Conservation (phyloP, 2,797 vertebrate genomes). For the Loriculus beryllinus region DNA sequence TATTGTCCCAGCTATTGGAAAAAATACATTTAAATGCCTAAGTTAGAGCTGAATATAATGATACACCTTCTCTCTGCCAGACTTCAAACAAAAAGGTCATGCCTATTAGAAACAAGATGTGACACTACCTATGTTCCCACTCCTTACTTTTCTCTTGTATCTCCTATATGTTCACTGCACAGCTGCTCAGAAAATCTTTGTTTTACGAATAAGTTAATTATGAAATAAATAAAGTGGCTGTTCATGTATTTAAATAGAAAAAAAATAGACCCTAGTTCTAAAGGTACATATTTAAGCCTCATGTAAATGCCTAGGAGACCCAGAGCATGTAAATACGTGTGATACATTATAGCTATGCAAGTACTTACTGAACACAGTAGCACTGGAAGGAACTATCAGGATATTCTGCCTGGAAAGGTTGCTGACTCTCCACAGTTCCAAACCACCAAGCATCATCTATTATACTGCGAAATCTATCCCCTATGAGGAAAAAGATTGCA, state of each 20-base stretch:
- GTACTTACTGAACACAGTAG: slow-evolving; percentile 89
- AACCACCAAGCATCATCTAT: slow-evolving; percentile 99
- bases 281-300: background rate
- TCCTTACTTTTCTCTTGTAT: background rate
- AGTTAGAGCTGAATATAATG: background rate
- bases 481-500: slow-evolving; percentile 53
- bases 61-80: background rate
- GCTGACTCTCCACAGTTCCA: slow-evolving; percentile 92
- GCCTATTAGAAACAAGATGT: background rate
- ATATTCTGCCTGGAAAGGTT: slow-evolving; percentile 93
- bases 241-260: background rate
- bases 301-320: background rate
- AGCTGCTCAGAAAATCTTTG: background rate
- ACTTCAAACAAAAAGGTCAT: background rate
- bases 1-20: slow-evolving; percentile 93
- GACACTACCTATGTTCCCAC: background rate
- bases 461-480: slow-evolving; percentile 90
- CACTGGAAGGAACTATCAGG: slow-evolving; percentile 98
- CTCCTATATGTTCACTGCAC: background rate
- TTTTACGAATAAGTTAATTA: background rate
- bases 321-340: fast-evolving
- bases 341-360: background rate
- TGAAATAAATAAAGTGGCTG: background rate
- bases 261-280: background rate
- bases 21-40: background rate